Evolutionary conservation across 2,888 invertebrate species (phyloP).

Genomic region (Nemotelus nigrinus): DNA sequence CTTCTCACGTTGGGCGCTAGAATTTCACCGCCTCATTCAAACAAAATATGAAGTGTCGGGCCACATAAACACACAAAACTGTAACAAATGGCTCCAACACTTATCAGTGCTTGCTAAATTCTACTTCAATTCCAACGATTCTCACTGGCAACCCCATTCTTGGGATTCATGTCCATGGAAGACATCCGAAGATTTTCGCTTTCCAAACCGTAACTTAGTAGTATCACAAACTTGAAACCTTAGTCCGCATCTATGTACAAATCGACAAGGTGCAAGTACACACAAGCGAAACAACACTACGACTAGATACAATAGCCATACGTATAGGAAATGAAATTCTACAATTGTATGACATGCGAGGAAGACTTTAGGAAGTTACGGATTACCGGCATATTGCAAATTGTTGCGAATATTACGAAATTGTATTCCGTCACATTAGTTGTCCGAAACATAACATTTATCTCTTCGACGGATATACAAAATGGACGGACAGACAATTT

Average conservation of each 20-base stretch:
- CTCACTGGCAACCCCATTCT: neutral
- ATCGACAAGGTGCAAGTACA: neutral
- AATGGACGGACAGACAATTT: neutral
- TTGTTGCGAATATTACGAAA: conserved; percentile 38
- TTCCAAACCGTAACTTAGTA: conserved; percentile 20
- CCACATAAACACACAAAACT: too few relatives aligned
- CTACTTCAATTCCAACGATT: too few relatives aligned
- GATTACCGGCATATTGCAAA: conserved; percentile 40
- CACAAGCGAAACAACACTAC: too few relatives aligned
- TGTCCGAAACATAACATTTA: conserved; percentile 7
- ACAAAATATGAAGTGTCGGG: too few relatives aligned
- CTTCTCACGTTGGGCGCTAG: too few relatives aligned
- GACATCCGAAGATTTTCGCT: conserved; percentile 11
- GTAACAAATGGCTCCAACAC: too few relatives aligned
- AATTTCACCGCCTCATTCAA: too few relatives aligned
- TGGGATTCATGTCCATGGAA: neutral
- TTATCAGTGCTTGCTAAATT: too few relatives aligned
- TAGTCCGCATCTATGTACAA: neutral
- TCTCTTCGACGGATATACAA: neutral
- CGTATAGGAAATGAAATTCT: conserved; percentile 19
- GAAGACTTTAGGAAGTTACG: conserved; percentile 36
- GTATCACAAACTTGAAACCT: conserved; percentile 10
- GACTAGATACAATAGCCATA: neutral
- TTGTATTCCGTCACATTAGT: conserved; percentile 34
- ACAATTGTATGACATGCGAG: conserved; percentile 16